These are phyloP conservation scores for Catocala nupta DNA, from an alignment of 2,888 invertebrate species.

Conservation along the genomic window DNA sequence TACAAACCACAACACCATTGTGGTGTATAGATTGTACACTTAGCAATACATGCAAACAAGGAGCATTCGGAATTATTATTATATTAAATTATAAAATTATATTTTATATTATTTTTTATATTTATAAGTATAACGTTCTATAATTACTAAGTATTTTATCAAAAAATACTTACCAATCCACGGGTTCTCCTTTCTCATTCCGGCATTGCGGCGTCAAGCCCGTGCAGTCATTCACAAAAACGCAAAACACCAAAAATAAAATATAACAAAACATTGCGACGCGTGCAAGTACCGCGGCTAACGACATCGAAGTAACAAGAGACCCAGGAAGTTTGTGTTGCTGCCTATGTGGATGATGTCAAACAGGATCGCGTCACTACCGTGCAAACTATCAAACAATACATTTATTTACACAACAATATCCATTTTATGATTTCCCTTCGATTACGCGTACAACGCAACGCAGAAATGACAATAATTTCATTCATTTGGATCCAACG, in stretches of 20 bases:
- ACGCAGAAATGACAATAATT: conserved; percentile 34
- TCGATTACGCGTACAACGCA: conserved; percentile 29
- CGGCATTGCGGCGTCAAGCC: conserved; percentile 80
- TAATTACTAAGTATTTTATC: conserved; percentile 7
- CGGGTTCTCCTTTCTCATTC: conserved; percentile 89
- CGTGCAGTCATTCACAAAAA: conserved; percentile 61
- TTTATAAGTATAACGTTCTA: not conserved
- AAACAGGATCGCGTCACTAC: conserved; percentile 11
- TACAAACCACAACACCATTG: too few species aligned
- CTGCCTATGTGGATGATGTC: conserved; percentile 7
- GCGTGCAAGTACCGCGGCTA: conserved; percentile 62
- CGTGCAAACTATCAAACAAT: conserved; percentile 63
- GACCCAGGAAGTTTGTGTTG: conserved; percentile 65
- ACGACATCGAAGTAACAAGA: conserved; percentile 64
- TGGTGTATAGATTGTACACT: too few species aligned
- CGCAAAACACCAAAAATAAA: conserved; percentile 56
- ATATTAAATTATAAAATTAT: not conserved
- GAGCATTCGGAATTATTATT: too few species aligned
- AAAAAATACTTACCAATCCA: conserved; percentile 89
- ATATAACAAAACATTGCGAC: conserved; percentile 57
- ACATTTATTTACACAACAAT: conserved; percentile 70
- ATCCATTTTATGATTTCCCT: conserved; percentile 56
- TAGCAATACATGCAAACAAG: too few species aligned
- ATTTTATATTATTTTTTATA: not conserved
- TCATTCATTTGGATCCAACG: conserved; percentile 29